Percentiles rank a stretch among this genome's conserved stretches.
phyloP scores from a whole-genome alignment of 2,113 vertebrate species.

The rabbit (Oryctolagus cuniculus) region mOryCun1.1 NC_091453.1:102288001-102288500 shows the following conservation, averaged over 20 bases:
- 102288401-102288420: too few relatives aligned
- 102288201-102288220: not conserved
- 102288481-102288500: too few relatives aligned
- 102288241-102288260: constrained; percentile 48
- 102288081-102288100: not conserved
- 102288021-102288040: not conserved
- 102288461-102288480: too few relatives aligned
- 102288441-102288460: too few relatives aligned
- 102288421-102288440: too few relatives aligned
- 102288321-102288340: too few relatives aligned
- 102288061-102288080: constrained; percentile 8
- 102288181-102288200: constrained; percentile 10
- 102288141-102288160: constrained; percentile 24
- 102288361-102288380: too few relatives aligned
- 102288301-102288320: too few relatives aligned
- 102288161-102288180: not conserved
- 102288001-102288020: too few relatives aligned
- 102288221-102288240: constrained; percentile 58
- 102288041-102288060: not conserved
- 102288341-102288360: too few relatives aligned
- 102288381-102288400: too few relatives aligned
- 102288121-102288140: not conserved
- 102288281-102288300: constrained; percentile 65
- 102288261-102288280: constrained; percentile 51
- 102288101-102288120: not conserved